phyloP scores from a whole-genome alignment of 2,113 vertebrate genomes.

The Myotis brandtii region DNA sequence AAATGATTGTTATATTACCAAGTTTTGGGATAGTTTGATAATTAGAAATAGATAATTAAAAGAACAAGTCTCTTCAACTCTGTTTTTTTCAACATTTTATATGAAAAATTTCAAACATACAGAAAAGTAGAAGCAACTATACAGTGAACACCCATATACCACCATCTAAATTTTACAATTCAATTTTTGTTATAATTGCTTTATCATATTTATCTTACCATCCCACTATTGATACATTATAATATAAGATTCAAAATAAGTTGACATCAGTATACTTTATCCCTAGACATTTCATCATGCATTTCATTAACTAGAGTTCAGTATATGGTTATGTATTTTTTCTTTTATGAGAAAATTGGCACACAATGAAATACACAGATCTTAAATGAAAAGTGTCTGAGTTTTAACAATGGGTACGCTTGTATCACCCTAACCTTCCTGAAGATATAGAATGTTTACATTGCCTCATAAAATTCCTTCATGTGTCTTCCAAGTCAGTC shows the following conservation, averaged over 20 bases:
- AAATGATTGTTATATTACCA: neutral
- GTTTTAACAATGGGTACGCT: neutral
- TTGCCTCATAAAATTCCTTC: neutral
- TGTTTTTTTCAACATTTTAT: neutral
- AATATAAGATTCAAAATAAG: neutral
- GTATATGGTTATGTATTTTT: neutral
- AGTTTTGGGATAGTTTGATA: neutral
- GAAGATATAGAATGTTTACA: neutral
- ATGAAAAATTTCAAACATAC: neutral
- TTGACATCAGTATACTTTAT: neutral
- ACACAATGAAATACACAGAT: neutral
- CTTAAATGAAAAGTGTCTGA: neutral
- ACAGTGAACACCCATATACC: neutral
- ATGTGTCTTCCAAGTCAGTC: neutral
- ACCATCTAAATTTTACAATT: neutral
- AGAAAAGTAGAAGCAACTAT: neutral
- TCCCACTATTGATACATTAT: neutral
- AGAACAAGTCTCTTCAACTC: neutral
- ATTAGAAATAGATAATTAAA: neutral
- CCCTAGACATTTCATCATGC: neutral
- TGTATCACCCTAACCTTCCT: neutral
- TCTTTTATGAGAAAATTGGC: constrained; percentile 11
- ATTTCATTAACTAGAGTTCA: neutral
- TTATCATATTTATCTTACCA: neutral
- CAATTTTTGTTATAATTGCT: neutral